Conservation (phyloP, 2,888 invertebrate species). For the Teinopalpus imperialis region DNA sequence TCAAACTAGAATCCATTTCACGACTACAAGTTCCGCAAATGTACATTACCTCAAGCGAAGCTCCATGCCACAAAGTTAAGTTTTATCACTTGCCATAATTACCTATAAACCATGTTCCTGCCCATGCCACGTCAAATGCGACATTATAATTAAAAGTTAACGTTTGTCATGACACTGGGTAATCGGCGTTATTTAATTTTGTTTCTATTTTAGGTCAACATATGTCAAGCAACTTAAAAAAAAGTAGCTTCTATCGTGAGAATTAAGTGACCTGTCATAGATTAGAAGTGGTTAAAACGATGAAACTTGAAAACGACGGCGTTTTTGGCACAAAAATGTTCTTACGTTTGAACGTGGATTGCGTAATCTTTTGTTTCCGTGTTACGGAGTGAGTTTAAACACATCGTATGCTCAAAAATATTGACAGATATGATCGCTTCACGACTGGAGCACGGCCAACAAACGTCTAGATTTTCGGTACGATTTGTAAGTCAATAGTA, state of each 20-base stretch:
- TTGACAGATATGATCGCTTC: conserved; percentile 81
- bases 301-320: conserved; percentile 35
- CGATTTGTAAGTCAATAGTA: conserved; percentile 74
- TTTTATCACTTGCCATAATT: conserved; percentile 71
- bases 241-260: not conserved
- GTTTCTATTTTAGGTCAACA: too few species aligned
- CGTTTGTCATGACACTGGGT: conserved; percentile 60
- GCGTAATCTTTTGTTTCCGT: conserved; percentile 40
- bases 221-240: too few species aligned
- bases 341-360: conserved; percentile 27
- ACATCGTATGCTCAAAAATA: conserved; percentile 72
- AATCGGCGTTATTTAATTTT: too few species aligned
- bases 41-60: conserved; percentile 63
- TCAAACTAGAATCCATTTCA: conserved; percentile 75
- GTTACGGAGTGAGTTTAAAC: conserved; percentile 53
- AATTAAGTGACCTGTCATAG: conserved; percentile 63
- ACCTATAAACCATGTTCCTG: conserved; percentile 69
- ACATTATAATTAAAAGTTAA: conserved; percentile 65
- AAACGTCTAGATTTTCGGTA: conserved; percentile 71
- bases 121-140: conserved; percentile 56
- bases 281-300: conserved; percentile 48
- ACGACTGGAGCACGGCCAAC: conserved; percentile 76
- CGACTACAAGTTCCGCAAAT: conserved; percentile 68
- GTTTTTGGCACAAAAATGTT: conserved; percentile 11
- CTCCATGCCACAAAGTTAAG: conserved; percentile 62